These are phyloP conservation scores for Brevimyrus niger DNA, from an alignment of 2,113 vertebrate species.

Conservation along the genomic window DNA sequence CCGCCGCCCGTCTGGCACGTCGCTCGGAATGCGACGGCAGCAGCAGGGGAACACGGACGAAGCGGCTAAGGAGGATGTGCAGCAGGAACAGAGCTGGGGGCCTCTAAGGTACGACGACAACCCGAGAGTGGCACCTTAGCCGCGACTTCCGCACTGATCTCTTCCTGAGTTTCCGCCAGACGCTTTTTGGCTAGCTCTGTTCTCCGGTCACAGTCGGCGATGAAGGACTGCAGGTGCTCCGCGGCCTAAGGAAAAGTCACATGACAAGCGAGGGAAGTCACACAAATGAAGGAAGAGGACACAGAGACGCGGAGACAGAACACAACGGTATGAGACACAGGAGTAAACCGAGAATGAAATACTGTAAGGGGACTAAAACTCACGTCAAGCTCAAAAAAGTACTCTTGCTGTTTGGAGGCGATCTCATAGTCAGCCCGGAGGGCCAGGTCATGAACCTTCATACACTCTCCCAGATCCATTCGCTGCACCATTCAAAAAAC, in stretches of 20 bases:
- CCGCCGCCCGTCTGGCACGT: too few relatives aligned
- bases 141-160: slow-evolving; percentile 97
- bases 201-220: slow-evolving; percentile 91
- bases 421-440: slow-evolving; percentile 97
- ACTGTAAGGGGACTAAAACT: slow-evolving; percentile 44
- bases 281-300: background rate
- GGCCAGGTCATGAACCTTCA: slow-evolving; percentile 94
- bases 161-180: slow-evolving; percentile 94
- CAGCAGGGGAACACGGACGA: background rate
- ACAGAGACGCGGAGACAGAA: background rate
- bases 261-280: background rate
- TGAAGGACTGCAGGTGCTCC: slow-evolving; percentile 96
- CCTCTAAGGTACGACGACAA: background rate
- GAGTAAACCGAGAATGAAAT: background rate
- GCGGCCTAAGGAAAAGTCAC: slow-evolving; percentile 67
- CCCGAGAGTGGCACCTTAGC: slow-evolving; percentile 72
- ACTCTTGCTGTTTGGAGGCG: slow-evolving; percentile 93
- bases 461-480: slow-evolving; percentile 97
- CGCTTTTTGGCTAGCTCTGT: slow-evolving; percentile 97
- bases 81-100: background rate
- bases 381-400: slow-evolving; percentile 98
- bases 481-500: slow-evolving; percentile 58
- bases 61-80: background rate
- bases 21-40: background rate
- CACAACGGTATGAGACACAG: background rate